These are phyloP conservation scores for Chelonia mydas DNA, from an alignment of 2,797 vertebrate genomes.

Conservation along the genomic window DNA sequence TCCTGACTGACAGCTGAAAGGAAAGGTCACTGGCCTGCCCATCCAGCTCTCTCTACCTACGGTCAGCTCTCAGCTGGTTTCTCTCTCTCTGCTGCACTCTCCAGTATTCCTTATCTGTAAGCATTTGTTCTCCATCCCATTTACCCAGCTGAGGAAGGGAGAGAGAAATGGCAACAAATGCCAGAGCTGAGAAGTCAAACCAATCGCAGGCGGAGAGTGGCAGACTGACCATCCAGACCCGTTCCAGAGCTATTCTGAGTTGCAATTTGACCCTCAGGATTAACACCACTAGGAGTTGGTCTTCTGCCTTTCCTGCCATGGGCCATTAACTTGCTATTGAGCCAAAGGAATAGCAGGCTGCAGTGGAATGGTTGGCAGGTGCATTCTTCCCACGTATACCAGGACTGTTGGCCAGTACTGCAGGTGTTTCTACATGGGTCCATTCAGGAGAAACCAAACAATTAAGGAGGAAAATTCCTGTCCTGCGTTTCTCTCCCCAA, in stretches of 20 bases:
- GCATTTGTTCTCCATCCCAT: accelerated
- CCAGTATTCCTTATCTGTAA: neutral
- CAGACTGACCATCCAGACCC: neutral
- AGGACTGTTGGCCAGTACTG: neutral
- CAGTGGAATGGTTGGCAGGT: neutral
- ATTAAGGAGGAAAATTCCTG: accelerated
- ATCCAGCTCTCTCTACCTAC: neutral
- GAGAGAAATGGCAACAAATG: neutral
- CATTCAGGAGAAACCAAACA: neutral
- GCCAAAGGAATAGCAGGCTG: neutral
- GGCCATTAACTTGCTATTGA: neutral
- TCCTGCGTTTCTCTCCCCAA: neutral
- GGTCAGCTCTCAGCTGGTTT: neutral
- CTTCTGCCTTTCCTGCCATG: neutral
- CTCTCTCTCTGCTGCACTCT: neutral
- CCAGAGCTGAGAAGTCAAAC: neutral
- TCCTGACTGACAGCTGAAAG: neutral
- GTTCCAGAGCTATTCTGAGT: neutral
- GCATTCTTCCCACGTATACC: accelerated
- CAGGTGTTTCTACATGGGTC: neutral
- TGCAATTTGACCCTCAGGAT: neutral
- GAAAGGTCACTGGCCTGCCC: neutral
- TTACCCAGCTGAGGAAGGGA: neutral
- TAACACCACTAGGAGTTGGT: neutral
- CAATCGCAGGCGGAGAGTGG: neutral